A percentile compares a stretch with the other conserved stretches of the same genome.
Evolutionary conservation across 2,113 vertebrate genomes (phyloP).

Genomic region (Plecturocebus donacophilus): DNA sequence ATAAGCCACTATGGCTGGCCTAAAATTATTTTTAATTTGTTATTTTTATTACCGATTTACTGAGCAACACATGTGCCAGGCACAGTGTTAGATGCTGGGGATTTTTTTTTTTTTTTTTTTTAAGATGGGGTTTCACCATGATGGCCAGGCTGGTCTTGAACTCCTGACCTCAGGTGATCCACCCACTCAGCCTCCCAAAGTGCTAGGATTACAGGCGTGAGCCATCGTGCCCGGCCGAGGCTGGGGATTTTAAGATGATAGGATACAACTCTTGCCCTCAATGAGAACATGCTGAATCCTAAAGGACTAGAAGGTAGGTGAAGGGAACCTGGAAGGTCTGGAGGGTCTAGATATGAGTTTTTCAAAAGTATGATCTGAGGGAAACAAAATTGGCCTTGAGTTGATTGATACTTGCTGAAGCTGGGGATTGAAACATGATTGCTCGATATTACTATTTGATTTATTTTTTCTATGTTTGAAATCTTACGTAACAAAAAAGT

Average conservation of each 20-base stretch:
- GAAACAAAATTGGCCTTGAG: background rate
- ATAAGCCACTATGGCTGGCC: background rate
- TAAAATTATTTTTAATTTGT: background rate
- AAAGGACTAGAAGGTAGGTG: background rate
- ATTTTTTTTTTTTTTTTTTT: too few species aligned
- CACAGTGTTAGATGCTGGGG: background rate
- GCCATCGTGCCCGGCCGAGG: too few species aligned
- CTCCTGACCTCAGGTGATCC: too few species aligned
- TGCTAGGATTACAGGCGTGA: too few species aligned
- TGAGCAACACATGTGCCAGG: background rate
- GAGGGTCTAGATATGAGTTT: background rate
- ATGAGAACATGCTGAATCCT: background rate
- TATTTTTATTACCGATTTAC: background rate
- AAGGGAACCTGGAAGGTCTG: background rate
- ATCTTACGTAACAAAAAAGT: background rate
- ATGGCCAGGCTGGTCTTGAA: too few species aligned
- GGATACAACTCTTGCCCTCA: background rate
- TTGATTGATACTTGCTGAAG: background rate
- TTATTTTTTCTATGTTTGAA: background rate
- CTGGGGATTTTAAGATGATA: background rate
- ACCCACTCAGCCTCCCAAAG: too few species aligned
- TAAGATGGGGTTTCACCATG: too few species aligned
- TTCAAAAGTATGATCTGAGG: background rate
- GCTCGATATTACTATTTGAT: background rate
- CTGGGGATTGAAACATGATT: background rate